Conservation (phyloP, 2,888 invertebrate genomes). For the Phragmatobia fuliginosa region DNA sequence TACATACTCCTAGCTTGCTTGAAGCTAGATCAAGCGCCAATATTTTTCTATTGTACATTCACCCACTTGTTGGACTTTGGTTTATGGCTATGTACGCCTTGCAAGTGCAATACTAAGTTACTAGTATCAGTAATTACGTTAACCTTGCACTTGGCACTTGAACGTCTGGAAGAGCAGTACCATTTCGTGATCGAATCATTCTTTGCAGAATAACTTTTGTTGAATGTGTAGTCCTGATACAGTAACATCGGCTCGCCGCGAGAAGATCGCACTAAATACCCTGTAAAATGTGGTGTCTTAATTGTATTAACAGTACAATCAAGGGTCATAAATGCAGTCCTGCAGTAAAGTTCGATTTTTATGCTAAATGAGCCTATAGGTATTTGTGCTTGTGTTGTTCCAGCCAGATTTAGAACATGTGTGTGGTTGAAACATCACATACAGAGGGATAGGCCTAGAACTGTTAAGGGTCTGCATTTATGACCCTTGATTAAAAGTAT, state of each 20-base stretch:
- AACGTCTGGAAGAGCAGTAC: conserved; percentile 68
- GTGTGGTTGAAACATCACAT: too few species aligned
- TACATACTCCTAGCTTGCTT: too few species aligned
- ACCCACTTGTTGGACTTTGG: conserved; percentile 12
- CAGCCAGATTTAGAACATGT: too few species aligned
- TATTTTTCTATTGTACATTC: background rate
- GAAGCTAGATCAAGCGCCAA: background rate
- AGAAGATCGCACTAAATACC: conserved; percentile 49
- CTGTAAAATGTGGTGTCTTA: conserved; percentile 40
- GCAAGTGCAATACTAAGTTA: conserved; percentile 29
- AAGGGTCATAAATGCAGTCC: too few species aligned
- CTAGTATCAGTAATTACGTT: conserved; percentile 54
- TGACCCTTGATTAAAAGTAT: too few species aligned
- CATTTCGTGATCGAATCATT: conserved; percentile 57
- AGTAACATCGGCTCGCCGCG: conserved; percentile 61
- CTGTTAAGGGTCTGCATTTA: too few species aligned
- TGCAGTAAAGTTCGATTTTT: too few species aligned
- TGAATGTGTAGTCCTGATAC: conserved; percentile 57
- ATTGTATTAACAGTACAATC: background rate
- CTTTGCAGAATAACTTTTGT: conserved; percentile 56
- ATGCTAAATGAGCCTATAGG: too few species aligned
- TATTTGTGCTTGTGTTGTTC: too few species aligned
- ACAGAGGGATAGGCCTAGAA: too few species aligned
- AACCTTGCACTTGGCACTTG: conserved; percentile 59
- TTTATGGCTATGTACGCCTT: conserved; percentile 34